Evolutionary conservation across 1,140 invertebrate species (phyloP).

Genomic region (Liolophura sinensis): DNA sequence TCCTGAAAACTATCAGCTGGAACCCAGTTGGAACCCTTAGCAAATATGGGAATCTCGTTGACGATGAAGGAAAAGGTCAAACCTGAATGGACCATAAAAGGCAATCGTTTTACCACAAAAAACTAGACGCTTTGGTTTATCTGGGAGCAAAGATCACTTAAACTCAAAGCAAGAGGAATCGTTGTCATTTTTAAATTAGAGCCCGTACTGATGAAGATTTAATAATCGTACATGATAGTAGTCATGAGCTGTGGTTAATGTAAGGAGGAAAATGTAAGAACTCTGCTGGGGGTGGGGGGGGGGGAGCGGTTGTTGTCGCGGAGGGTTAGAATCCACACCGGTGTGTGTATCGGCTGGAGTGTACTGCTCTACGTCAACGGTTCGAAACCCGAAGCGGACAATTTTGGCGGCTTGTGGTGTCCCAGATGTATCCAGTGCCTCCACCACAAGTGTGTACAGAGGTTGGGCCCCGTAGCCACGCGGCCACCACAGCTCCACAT

Average conservation of each 20-base stretch:
- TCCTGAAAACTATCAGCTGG: conserved; percentile 85
- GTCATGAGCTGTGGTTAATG: too few species aligned
- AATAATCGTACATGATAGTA: too few species aligned
- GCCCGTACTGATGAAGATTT: too few species aligned
- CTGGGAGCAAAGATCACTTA: too few species aligned
- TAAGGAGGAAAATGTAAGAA: too few species aligned
- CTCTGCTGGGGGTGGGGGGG: not conserved
- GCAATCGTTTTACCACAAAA: not conserved
- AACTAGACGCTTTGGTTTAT: too few species aligned
- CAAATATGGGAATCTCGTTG: conserved; percentile 85
- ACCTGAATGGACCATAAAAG: conserved; percentile 60
- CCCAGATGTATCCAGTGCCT: conserved; percentile 26
- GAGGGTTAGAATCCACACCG: not conserved
- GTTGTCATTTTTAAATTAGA: too few species aligned
- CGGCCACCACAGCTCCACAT: conserved; percentile 85
- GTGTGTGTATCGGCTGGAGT: conserved; percentile 18
- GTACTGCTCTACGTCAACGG: conserved; percentile 67
- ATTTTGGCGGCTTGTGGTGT: conserved; percentile 50
- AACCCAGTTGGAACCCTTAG: conserved; percentile 93
- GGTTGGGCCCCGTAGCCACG: conserved; percentile 85
- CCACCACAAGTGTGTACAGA: conserved; percentile 71
- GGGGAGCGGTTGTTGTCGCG: not conserved
- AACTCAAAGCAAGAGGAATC: too few species aligned
- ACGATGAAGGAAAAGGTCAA: conserved; percentile 84
- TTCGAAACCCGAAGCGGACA: conserved; percentile 79